Conservation (phyloP, 1,140 invertebrate species). For the Papilio xuthus region DNA sequence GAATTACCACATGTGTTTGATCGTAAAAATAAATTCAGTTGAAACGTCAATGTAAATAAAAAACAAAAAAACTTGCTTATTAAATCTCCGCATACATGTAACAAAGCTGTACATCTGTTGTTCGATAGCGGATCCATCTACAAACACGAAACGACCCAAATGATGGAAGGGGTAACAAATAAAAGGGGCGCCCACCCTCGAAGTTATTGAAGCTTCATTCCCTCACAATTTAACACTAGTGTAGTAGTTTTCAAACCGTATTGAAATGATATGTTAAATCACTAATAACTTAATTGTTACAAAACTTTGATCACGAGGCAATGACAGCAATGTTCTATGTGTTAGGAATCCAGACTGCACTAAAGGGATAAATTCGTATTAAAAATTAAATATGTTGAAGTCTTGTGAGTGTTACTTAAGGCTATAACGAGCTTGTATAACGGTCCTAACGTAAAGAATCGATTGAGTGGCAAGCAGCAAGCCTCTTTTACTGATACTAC, state of each 20-base stretch:
- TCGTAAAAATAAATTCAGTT: constrained; percentile 10
- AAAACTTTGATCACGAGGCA: not conserved
- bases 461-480: constrained; percentile 10
- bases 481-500: not conserved
- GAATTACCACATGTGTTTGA: not conserved
- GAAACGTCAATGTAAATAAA: not conserved
- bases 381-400: not conserved
- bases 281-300: constrained; percentile 32
- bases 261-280: constrained; percentile 45
- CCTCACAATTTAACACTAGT: constrained; percentile 57
- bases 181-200: constrained; percentile 61
- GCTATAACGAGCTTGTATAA: not conserved
- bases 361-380: not conserved
- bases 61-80: constrained; percentile 63
- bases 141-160: constrained; percentile 62
- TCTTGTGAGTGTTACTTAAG: constrained; percentile 21
- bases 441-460: not conserved
- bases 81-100: constrained; percentile 62
- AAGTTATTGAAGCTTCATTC: constrained; percentile 53
- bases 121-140: constrained; percentile 39
- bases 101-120: constrained; percentile 56
- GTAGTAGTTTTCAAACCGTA: constrained; percentile 47
- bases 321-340: not conserved
- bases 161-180: constrained; percentile 68
- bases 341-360: not conserved